phyloP scores from a whole-genome alignment of 2,888 invertebrate species.

The Oscheius onirici region DNA sequence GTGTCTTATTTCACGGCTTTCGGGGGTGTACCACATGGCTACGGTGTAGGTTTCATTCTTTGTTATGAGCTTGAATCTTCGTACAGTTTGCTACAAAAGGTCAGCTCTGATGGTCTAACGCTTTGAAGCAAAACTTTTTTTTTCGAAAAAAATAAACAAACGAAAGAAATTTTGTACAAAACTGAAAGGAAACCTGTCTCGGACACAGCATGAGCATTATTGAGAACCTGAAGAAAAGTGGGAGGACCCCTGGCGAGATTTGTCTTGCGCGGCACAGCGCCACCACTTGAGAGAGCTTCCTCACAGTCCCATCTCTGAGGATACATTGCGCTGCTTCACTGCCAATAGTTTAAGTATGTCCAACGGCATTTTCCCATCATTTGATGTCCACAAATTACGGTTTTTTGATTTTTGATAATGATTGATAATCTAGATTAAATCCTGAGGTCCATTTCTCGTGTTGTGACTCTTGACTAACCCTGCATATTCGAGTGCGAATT shows the following conservation, averaged over 20 bases:
- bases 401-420: background rate
- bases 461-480: background rate
- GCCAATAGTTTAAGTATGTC: slow-evolving; percentile 27
- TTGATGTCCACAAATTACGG: background rate
- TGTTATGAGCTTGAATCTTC: slow-evolving; percentile 26
- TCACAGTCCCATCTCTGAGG: slow-evolving; percentile 29
- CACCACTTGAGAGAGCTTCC: slow-evolving; percentile 29
- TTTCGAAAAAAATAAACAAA: no score
- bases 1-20: slow-evolving; percentile 27
- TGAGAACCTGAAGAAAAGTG: slow-evolving; percentile 27
- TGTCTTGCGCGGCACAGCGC: slow-evolving; percentile 32
- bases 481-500: background rate
- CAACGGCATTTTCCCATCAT: background rate
- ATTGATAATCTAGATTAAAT: background rate
- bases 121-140: no score
- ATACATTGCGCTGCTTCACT: slow-evolving; percentile 29
- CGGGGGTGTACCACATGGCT: slow-evolving; percentile 20
- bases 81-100: background rate
- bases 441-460: background rate
- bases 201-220: slow-evolving; percentile 7
- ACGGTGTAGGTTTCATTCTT: slow-evolving; percentile 28
- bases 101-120: background rate
- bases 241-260: slow-evolving; percentile 30
- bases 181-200: background rate
- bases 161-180: no score